Percentiles rank a stretch among this genome's conserved stretches.
These are phyloP conservation scores for Drosophila tristis DNA, from an alignment of 1,140 invertebrate genomes.

Conservation along the genomic window DNA sequence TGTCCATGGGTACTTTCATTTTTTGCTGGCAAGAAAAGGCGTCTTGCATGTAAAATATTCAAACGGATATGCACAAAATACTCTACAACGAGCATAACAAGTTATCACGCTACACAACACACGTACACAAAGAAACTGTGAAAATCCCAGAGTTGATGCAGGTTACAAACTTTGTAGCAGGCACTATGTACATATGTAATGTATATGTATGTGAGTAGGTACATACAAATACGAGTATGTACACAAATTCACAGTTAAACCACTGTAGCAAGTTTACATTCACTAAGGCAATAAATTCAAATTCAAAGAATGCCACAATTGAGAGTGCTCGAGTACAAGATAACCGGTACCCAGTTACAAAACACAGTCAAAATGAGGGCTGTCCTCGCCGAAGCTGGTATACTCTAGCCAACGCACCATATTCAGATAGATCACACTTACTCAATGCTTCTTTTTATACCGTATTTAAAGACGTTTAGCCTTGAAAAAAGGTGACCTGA, in stretches of 20 bases:
- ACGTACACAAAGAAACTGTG: constrained; percentile 30
- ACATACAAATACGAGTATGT: background rate
- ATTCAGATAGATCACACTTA: background rate
- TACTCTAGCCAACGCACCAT: background rate
- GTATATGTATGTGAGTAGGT: background rate
- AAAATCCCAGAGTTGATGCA: constrained; percentile 25
- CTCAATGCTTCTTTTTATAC: background rate
- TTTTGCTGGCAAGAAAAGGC: constrained; percentile 21
- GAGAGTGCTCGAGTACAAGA: constrained; percentile 9
- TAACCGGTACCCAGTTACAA: constrained; percentile 23
- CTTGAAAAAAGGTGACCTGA: background rate
- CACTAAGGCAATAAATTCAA: constrained; percentile 10
- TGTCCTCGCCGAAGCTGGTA: background rate
- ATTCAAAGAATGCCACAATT: constrained; percentile 7
- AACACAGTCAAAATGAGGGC: background rate
- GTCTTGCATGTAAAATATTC: constrained; percentile 44
- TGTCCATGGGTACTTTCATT: constrained; percentile 63
- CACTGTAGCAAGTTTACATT: constrained; percentile 5
- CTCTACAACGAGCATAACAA: constrained; percentile 42
- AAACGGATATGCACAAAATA: constrained; percentile 48
- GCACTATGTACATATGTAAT: background rate
- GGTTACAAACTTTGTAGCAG: no score
- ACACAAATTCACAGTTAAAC: constrained; percentile 2
- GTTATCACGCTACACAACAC: constrained; percentile 38
- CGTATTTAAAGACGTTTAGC: background rate